phyloP scores from a whole-genome alignment of 2,113 vertebrate species.

The Phainopepla nitens region DNA sequence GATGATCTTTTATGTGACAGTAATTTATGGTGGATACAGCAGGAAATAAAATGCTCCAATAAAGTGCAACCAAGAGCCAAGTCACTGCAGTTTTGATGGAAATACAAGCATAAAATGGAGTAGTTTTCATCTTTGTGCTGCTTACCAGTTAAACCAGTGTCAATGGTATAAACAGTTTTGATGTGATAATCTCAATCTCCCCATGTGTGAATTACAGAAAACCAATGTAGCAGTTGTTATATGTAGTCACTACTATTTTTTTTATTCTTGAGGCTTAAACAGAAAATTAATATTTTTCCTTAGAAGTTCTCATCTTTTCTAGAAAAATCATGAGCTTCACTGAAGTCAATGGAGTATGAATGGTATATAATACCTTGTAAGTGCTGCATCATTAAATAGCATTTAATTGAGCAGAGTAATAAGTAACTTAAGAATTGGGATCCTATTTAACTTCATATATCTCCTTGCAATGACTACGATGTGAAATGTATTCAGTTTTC shows the following conservation, averaged over 20 bases:
- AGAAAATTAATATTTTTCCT: neutral
- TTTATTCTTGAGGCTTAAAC: neutral
- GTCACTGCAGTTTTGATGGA: neutral
- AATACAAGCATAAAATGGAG: neutral
- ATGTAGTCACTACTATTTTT: neutral
- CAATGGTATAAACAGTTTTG: neutral
- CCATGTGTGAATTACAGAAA: neutral
- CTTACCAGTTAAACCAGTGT: neutral
- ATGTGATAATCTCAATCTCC: neutral
- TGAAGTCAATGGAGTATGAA: neutral
- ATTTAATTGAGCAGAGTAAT: constrained; percentile 8
- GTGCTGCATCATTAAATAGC: neutral
- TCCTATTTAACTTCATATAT: neutral
- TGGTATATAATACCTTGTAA: neutral
- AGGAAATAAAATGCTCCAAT: neutral
- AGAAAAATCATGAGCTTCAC: neutral
- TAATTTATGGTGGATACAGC: neutral
- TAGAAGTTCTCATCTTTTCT: neutral
- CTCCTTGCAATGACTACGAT: neutral
- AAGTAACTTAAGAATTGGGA: neutral
- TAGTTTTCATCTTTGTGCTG: neutral
- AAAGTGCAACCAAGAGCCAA: neutral
- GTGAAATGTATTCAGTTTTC: neutral
- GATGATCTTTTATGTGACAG: neutral
- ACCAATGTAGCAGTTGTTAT: neutral